Percentiles rank a stretch among this genome's conserved stretches.
These are phyloP conservation scores for Dermolepida albohirtum DNA, from an alignment of 2,888 invertebrate genomes.

Conservation along the genomic window DNA sequence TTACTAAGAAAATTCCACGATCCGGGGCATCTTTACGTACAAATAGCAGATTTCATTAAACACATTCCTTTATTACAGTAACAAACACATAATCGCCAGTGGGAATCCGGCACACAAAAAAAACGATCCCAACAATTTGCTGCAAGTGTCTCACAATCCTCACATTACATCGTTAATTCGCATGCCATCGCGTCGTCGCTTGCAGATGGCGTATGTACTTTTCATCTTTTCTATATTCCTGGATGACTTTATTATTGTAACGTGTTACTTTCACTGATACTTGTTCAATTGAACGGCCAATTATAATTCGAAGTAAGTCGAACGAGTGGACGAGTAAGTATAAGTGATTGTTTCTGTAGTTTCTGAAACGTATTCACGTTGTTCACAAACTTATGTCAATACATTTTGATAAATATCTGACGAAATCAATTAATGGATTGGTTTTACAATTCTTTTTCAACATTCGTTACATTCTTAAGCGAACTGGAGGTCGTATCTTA, in stretches of 20 bases:
- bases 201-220: background rate
- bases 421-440: too few relatives aligned
- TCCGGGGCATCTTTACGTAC: slow-evolving; percentile 12
- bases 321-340: too few relatives aligned
- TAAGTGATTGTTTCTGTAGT: too few relatives aligned
- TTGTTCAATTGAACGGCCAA: background rate
- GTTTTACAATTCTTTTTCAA: too few relatives aligned
- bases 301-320: too few relatives aligned
- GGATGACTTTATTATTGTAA: slow-evolving; percentile 32
- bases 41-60: slow-evolving; percentile 40
- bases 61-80: slow-evolving; percentile 39
- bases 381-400: too few relatives aligned
- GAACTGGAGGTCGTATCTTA: too few relatives aligned
- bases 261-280: background rate
- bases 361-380: too few relatives aligned
- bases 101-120: slow-evolving; percentile 48
- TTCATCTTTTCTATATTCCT: slow-evolving; percentile 19
- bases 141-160: slow-evolving; percentile 54
- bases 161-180: slow-evolving; percentile 37
- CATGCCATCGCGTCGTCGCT: slow-evolving; percentile 54
- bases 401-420: too few relatives aligned
- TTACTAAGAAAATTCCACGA: background rate
- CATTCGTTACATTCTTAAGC: too few relatives aligned
- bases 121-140: slow-evolving; percentile 55
- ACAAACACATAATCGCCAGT: slow-evolving; percentile 30